Base-by-base conservation (phyloP, 2,797 vertebrate genomes). In the Brachyrhaphis roseni region DNA sequence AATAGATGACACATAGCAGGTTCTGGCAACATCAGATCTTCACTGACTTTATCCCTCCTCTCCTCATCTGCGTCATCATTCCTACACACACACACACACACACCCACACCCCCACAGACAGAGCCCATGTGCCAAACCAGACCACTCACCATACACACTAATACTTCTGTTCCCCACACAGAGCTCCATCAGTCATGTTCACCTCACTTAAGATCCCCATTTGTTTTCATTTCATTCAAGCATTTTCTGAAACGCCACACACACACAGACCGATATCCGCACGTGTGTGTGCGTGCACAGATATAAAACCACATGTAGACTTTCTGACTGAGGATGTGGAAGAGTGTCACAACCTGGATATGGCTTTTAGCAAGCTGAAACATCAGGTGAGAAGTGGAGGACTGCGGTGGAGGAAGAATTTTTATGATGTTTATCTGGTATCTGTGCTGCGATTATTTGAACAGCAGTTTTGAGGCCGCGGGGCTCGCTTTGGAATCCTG, bases 1-100 rank as follows among this genome's bases (percentile, higher is more conserved):
- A 95, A 95, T 95, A 91, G 94, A 82, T 86, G 91, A 91, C 95
- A 95, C 90, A 94, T 95, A 94, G 88, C 87, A 79, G 82, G 86
- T 90, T 93, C 90, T 94, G 93, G 94, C 93, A 94, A 77, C 53
- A 76, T 92, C 90, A 86, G 84, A 75, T 86, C 79, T 78, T 82
- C 82, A 76, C 84, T 82, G 64, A 77, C 82, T 88, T 78, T 89
- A 83, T 85, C 74, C 64, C 82, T 79, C 81, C 78, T 88, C 85
- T 80, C 81, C 84, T 92, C 87, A 88, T 90, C 83, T 88, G 87
- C 77, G 46, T 73, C 80, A 85, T 85, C 82, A 79, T 88, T 89
- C 66, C 39, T 70, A 71, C 57, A 77, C 49, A 72, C 49, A 62
- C 59, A 74, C 49, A 75, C 62, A 66, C 77, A 86, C 79, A 91